A percentile compares a stretch with the other conserved stretches of the same genome.
phyloP scores from a whole-genome alignment of 2,113 vertebrate species.

The Chlorodrepanis virens region DNA sequence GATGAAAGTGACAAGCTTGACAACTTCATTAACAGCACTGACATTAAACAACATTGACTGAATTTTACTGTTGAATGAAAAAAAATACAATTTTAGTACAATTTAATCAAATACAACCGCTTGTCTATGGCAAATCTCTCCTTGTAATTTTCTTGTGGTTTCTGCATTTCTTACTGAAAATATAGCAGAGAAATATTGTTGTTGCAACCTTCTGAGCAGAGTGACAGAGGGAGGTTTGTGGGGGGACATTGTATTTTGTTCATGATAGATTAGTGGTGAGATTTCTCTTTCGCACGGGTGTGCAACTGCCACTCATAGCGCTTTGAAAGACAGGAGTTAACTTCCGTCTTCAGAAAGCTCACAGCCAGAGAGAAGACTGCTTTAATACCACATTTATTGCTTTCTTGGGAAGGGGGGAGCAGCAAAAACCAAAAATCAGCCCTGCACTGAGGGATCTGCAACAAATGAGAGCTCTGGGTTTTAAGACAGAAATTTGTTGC shows the following conservation, averaged over 20 bases:
- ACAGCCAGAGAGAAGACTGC: constrained; percentile 9
- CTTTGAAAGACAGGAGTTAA: constrained; percentile 55
- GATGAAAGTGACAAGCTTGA: constrained; percentile 70
- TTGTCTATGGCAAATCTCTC: constrained; percentile 9
- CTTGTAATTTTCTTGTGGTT: constrained; percentile 17
- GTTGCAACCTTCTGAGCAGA: neutral
- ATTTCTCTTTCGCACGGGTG: constrained; percentile 11
- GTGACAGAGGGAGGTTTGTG: constrained; percentile 1
- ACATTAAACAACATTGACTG: constrained; percentile 70
- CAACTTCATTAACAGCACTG: constrained; percentile 74
- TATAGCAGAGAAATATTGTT: constrained; percentile 19
- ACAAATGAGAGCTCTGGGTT: neutral
- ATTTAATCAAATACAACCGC: constrained; percentile 60
- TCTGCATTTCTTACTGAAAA: neutral
- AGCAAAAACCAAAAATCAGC: neutral
- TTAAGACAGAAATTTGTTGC: constrained; percentile 26
- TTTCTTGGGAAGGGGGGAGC: neutral
- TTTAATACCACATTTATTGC: constrained; percentile 19
- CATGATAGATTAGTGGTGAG: neutral
- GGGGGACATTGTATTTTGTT: constrained; percentile 8
- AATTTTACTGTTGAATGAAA: constrained; percentile 58
- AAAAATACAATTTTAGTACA: constrained; percentile 27
- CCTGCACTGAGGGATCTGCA: neutral
- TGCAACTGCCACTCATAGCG: constrained; percentile 34
- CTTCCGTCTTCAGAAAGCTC: constrained; percentile 61